Base-by-base conservation (phyloP, 2,888 invertebrate genomes). In the Polyommatus icarus region DNA sequence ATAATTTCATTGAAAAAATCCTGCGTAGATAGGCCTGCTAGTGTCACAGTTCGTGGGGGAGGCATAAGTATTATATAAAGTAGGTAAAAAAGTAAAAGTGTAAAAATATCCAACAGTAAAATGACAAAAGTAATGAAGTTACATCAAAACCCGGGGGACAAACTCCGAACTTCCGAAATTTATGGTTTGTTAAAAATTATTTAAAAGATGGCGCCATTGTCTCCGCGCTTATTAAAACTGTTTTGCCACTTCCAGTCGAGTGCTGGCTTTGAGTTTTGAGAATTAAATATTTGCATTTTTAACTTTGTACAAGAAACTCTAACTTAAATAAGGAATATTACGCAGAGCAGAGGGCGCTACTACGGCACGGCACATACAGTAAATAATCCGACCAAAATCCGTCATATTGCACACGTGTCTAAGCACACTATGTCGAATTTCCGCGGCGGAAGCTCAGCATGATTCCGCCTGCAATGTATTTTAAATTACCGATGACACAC, bases 181-280 rank as follows among this genome's bases (percentile, higher is more conserved):
- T 61, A 61, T 61, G 61, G 61, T 61, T 61, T 24, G 10, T 61
- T 61, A 61, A 61, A 61, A 61, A 61, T 61, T 61, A 61, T 61
- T 61, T 61, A 61, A 24, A 61, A 61, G 61, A 61, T 24, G 61
- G 61, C 20, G 59, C 20, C 59, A 59, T 61, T 61, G 61, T 61
- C 20, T 59, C 20, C 7, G 20, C 20, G 59, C 61, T 61, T 61
- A 61, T 61, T 61, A 61, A 24, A 61, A 61, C 61, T 1, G 61
- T 61, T 61, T 61, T 61, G 61, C 61, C 61, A 61, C 61, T 61
- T 61, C 3, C 24, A 24, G 61, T 10, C 24, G 12, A 61, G 61
- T 61, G 61, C 24, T 61, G 61, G 0, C 24, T 12, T 61, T 61
- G 24, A 61, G 24, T 12, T 61, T 61, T 24, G 24, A 61, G 24